Evolutionary conservation across 2,888 invertebrate species (phyloP), one percentile per base, ranked within the genome.

Genomic region (Eucera pruinosa): DNA sequence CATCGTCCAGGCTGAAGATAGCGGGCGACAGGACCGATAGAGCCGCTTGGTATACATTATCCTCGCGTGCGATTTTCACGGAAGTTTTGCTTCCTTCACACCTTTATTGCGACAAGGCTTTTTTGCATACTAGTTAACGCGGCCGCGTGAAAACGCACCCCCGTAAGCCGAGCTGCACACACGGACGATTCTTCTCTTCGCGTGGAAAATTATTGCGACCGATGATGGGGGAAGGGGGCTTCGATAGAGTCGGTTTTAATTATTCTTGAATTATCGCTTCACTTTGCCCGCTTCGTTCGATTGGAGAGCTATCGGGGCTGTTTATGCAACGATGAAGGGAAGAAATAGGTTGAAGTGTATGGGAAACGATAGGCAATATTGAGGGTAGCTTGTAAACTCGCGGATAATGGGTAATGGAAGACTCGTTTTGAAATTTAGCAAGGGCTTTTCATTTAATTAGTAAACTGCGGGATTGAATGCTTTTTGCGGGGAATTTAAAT

Each of bases 61-160:
- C 87, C 86, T 87, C 85, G 79, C 84, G 86, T 84, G 87, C 88
- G 89, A 89, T 89, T 89, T 89, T 88, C 89, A 87, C 88, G 84
- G 81, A 80, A 86, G 81, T 86, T 84, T 84, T 75, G 82, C 78
- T 86, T 89, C 88, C 87, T 86, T 88, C 89, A 83, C 87, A 85
- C 86, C 89, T 89, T 88, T 89, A 89, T 89, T 88, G 88, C 89
- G 82, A 88, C 85, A 85, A 80, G 69, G 79, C 82, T 65, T 73
- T 84, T 84, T 84, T 84, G 77, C 84, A 84, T 83, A 82, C 75
- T 57, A 69, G 77, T 76, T 76, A 65, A 61, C 64, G 68, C 47
- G 64, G 30, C 61, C 62, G 64, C 70, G 74, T 43, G 57, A 65
- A 76, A 77, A 78, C 69, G 69, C 69, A 76, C 30, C 23, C 25